Percentiles rank a stretch among this genome's conserved stretches.
phyloP scores from a whole-genome alignment of 2,797 vertebrate genomes.

The Onychomys leucogaster region DNA sequence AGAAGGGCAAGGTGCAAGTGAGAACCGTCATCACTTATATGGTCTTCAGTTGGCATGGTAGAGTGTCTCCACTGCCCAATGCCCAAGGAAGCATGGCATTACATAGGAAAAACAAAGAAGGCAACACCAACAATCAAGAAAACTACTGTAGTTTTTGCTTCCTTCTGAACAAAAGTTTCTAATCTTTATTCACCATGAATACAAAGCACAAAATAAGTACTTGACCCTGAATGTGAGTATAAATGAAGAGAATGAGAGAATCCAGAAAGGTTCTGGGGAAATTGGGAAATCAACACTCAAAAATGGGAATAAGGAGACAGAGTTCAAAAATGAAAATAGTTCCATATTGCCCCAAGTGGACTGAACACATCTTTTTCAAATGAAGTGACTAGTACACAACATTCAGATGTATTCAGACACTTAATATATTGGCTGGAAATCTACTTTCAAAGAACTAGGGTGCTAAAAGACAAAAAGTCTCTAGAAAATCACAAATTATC shows the following conservation, averaged over 20 bases:
- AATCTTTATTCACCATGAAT: background rate
- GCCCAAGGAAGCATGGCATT: background rate
- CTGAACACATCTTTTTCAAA: constrained; percentile 23
- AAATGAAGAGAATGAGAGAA: constrained; percentile 49
- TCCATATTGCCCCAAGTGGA: background rate
- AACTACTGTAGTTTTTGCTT: background rate
- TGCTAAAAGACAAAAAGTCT: constrained; percentile 13
- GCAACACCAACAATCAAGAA: background rate
- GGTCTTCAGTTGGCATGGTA: background rate
- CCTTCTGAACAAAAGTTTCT: background rate
- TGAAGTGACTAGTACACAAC: background rate
- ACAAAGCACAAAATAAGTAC: background rate
- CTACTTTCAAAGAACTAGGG: constrained; percentile 30
- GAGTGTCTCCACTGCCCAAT: background rate
- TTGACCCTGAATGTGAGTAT: background rate
- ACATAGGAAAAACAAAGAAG: background rate
- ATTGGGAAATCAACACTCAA: background rate
- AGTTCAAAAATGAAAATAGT: background rate
- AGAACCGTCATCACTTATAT: background rate
- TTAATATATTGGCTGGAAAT: constrained; percentile 1
- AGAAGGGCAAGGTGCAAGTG: background rate
- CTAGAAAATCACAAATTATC: constrained; percentile 46
- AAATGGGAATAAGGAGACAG: background rate
- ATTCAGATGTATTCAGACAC: background rate
- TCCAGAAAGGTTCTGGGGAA: background rate